Evolutionary conservation across 53 echinoderm and acorn worm species (phyloP), one percentile per base, ranked within the genome.

Genomic region (Stichopus horrens): DNA sequence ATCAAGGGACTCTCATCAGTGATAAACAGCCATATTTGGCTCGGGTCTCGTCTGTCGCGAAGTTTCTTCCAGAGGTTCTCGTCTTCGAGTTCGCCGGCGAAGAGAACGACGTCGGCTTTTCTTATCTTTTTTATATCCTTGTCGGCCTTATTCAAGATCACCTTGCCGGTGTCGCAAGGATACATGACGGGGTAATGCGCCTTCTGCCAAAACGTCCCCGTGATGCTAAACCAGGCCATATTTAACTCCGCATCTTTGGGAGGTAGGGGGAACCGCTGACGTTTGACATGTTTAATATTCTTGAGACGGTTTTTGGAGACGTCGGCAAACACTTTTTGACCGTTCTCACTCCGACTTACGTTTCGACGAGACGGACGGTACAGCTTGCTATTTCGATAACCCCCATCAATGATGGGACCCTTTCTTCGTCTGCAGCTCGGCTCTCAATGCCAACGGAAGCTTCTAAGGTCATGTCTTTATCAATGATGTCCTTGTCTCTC

Each of bases 1-100:
- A 67, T 65, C 4, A 67, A 51, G 7, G 85, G 85, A 16, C 85
- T 85, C 52, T 85, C 85, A 18, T 85, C 85, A 7, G 85, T 85
- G 23, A 65, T 85, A 37, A 85, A 67, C 18, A 85, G 8, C 85
- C 85, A 85, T 14, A 85, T 5, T 51, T 85, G 85, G 9, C 85
- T 18, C 5, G 85, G 85, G 52, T 85, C 85, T 57, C 85, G 60
- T 52, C 66, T 14, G 6, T 22, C 85, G 13, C 67, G 66, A 5
- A 85, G 68, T 67, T 65, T 65, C 20, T 18, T 21, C 85, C 85
- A 85, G 52, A 85, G 85, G 1, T 58, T 67, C 85, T 65, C 67
- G 37, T 67, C 52, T 13, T 85, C 68, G 52, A 85, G 66, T 58
- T 67, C 85, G 23, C 85, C 85, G 2, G 85, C 85, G 65, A 85